Base-by-base conservation (phyloP, 2,113 vertebrate genomes). In the Lepisosteus oculatus region DNA sequence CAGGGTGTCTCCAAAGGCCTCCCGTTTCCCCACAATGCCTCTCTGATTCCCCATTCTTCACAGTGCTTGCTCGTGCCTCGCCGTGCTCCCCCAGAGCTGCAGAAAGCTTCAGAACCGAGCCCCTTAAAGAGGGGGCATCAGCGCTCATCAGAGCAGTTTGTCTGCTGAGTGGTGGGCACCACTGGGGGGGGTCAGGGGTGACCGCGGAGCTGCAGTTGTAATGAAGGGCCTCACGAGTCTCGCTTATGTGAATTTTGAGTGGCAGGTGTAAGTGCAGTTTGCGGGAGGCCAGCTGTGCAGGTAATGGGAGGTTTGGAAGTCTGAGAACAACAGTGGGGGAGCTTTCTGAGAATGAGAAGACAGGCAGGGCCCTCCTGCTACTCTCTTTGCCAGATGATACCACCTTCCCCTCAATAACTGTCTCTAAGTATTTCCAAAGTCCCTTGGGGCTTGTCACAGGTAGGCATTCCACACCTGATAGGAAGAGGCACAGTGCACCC, bases 121-220 rank as follows among this genome's bases (percentile, higher is more conserved):
- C 9, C 47, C 5, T 51, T 51, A 51, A 9, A 1, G 29, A 29
- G 79, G 76, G 72, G 74, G 67, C 61, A 71, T 44, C 69, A 77
- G 43, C 65, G 64, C 76, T 84, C 82, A 84, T 84, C 79, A 84
- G 77, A 74, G 72, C 73, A 70, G 67, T 73, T 84, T 84, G 79
- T 84, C 77, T 81, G 69, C 61, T 63, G 72, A 72, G 76, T 65
- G 68, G 67, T 64, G 43, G 15, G 71, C 65, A 14, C 70, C 9
- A 61, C 72, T 61, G 81, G 71, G 74, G 69, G 43, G 17, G 65
- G 44, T 8, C 9, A 15, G 13, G 69, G 41, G 42, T 73, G 68
- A 56, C 29, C 29, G 29, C 61, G 61, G 59, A 65, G 79, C 70
- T 56, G 42, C 29, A 61, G 68, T 64, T 44, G 61, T 84, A 77